These are phyloP conservation scores for Theretra japonica DNA, from an alignment of 2,888 invertebrate species.

Conservation along the genomic window DNA sequence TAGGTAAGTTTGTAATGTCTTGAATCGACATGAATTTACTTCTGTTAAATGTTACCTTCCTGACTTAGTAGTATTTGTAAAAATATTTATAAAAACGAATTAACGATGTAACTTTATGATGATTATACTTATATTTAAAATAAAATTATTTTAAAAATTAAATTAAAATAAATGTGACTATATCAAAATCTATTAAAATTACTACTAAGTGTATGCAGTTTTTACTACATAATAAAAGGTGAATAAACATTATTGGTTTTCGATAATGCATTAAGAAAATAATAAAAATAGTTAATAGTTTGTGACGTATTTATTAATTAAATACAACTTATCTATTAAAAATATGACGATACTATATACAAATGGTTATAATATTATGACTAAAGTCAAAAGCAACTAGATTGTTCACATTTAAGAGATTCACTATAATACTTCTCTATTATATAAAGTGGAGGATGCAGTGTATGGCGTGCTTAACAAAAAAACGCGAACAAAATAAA, in stretches of 20 bases:
- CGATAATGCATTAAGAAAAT: background rate
- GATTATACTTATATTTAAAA: too few species aligned
- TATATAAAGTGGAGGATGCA: background rate
- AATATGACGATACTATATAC: constrained; percentile 1
- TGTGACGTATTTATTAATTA: constrained; percentile 12
- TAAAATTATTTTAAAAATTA: too few species aligned
- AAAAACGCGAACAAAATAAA: background rate
- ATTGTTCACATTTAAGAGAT: background rate
- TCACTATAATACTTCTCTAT: background rate
- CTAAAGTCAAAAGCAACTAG: background rate
- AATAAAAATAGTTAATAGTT: constrained; percentile 15
- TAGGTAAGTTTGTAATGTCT: too few species aligned
- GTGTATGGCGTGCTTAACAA: background rate
- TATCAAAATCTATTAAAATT: background rate
- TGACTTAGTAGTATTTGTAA: too few species aligned
- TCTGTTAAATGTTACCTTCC: too few species aligned
- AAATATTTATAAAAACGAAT: too few species aligned
- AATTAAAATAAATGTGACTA: background rate
- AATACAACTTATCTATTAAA: background rate
- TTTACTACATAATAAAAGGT: background rate
- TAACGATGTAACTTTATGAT: too few species aligned
- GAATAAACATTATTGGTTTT: background rate
- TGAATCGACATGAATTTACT: too few species aligned
- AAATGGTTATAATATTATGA: background rate
- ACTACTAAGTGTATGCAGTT: background rate